phyloP scores from a whole-genome alignment of 2,888 invertebrate genomes.

The Clunio marinus region DNA sequence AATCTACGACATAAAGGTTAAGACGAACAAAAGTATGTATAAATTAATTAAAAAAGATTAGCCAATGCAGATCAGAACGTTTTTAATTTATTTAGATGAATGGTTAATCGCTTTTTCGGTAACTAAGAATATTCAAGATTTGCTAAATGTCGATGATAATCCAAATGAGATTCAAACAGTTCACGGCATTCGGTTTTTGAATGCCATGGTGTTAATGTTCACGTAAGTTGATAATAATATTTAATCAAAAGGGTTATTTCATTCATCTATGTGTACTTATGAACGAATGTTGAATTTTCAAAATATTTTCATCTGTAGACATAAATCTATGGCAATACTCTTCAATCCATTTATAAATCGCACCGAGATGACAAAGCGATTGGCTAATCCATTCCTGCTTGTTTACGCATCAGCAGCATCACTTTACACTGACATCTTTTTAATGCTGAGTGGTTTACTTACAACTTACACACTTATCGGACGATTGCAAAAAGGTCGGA shows the following conservation, averaged over 20 bases:
- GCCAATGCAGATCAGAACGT: conserved; percentile 43
- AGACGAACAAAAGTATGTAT: background rate
- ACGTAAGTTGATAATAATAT: conserved; percentile 45
- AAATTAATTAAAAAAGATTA: background rate
- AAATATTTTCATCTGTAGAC: conserved; percentile 47
- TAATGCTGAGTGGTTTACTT: conserved; percentile 64
- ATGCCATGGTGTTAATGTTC: conserved; percentile 60
- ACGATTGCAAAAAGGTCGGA: conserved; percentile 55
- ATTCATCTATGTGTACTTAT: too few species aligned
- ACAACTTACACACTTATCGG: conserved; percentile 62
- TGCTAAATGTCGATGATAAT: conserved; percentile 54
- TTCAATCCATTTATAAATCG: conserved; percentile 64
- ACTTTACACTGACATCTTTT: conserved; percentile 67
- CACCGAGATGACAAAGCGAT: conserved; percentile 60
- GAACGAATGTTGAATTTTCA: too few species aligned
- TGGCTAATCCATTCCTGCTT: conserved; percentile 60
- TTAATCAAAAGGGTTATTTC: background rate
- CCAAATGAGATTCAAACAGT: conserved; percentile 59
- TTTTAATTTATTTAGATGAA: conserved; percentile 52
- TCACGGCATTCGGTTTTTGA: conserved; percentile 63
- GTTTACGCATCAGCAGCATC: conserved; percentile 65
- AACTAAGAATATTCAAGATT: conserved; percentile 55
- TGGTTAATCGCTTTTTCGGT: conserved; percentile 61
- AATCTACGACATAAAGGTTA: conserved; percentile 16
- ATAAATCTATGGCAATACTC: conserved; percentile 67